phyloP scores from a whole-genome alignment of 2,888 invertebrate species.

The Drosophila anomalata region DNA sequence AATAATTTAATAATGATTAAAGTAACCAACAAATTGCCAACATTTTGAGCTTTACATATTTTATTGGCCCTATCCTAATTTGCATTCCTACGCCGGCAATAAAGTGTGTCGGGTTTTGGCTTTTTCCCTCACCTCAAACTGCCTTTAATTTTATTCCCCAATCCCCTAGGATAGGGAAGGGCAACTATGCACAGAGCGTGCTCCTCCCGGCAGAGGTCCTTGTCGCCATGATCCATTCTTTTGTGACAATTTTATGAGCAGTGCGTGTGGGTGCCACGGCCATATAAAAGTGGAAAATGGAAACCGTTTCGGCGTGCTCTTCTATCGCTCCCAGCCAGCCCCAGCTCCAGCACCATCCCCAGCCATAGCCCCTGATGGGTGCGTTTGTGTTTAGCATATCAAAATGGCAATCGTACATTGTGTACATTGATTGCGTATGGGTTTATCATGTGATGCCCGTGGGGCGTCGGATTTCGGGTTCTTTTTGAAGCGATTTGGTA shows the following conservation, averaged over 20 bases:
- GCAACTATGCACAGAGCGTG: slow-evolving; percentile 13
- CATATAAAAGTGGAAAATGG: neutral
- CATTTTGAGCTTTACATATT: neutral
- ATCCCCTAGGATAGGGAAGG: slow-evolving; percentile 2
- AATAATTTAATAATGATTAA: slow-evolving; percentile 1
- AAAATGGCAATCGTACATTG: slow-evolving; percentile 28
- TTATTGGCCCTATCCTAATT: slow-evolving; percentile 5
- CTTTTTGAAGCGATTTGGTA: slow-evolving; percentile 1
- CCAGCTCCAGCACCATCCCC: no score
- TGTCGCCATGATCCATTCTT: slow-evolving; percentile 14
- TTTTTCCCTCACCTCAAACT: neutral
- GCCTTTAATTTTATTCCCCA: slow-evolving; percentile 10
- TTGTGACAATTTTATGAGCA: slow-evolving; percentile 26
- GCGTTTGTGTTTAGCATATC: slow-evolving; percentile 20
- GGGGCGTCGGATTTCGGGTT: slow-evolving; percentile 1
- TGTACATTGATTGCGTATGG: slow-evolving; percentile 33
- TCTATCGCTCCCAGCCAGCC: no score
- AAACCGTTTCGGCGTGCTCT: neutral
- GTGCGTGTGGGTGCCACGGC: slow-evolving; percentile 10
- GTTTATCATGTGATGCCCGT: slow-evolving; percentile 6
- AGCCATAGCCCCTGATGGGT: neutral
- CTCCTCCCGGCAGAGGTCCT: neutral
- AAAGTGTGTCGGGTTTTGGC: slow-evolving; percentile 3
- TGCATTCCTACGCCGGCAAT: slow-evolving; percentile 9
- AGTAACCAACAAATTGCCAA: slow-evolving; percentile 2